These are phyloP conservation scores for Myotis yumanensis DNA, from an alignment of 2,113 vertebrate genomes.

Conservation along the genomic window DNA sequence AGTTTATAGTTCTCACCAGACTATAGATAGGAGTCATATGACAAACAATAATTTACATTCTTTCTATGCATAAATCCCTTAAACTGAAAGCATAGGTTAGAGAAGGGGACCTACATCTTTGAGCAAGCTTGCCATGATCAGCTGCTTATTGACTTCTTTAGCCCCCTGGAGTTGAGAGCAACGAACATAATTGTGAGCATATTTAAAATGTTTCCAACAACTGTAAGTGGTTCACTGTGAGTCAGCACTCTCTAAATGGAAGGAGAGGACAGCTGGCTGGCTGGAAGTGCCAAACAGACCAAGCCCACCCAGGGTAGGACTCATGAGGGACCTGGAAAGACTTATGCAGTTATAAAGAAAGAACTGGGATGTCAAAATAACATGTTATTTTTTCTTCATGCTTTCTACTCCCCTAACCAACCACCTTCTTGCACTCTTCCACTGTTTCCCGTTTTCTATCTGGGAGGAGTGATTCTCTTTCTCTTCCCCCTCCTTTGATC, in stretches of 20 bases:
- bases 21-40: neutral
- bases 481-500: neutral
- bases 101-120: neutral
- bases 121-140: neutral
- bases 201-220: neutral
- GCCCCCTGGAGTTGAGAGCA: neutral
- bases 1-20: neutral
- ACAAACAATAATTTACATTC: neutral
- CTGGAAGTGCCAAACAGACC: neutral
- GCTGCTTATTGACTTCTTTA: constrained; percentile 11
- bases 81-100: neutral
- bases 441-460: neutral
- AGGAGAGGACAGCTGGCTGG: neutral
- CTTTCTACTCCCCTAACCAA: neutral
- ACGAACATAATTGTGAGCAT: neutral
- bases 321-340: neutral
- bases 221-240: neutral
- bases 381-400: neutral
- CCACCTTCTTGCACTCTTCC: neutral
- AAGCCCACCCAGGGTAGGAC: neutral
- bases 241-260: neutral
- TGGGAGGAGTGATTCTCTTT: neutral
- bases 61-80: neutral
- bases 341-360: neutral
- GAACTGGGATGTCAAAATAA: neutral